Evolutionary conservation across 2,797 vertebrate species (phyloP), one percentile per base, ranked within the genome.

Genomic region (Enteromius radiatus): DNA sequence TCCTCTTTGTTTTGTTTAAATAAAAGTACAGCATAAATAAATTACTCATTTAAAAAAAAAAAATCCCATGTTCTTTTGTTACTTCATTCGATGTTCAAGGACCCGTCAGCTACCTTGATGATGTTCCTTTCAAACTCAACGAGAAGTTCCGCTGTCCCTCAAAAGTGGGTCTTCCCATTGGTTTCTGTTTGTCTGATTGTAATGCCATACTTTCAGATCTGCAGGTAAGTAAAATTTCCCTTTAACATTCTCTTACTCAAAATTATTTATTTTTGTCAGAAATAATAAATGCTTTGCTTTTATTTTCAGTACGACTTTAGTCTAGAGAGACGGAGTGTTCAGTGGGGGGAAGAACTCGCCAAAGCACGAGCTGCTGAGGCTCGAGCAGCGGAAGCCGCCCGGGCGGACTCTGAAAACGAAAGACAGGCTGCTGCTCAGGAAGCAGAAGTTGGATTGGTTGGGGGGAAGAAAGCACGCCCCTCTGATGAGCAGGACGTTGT

Each of bases 101-200:
- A 90, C 96, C 96, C 91, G 95, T 97, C 93, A 98, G 96, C 93
- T 98, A 99, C 90, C 96, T 99, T 90, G 98, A 99, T 91, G 98
- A 97, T 47, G 97, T 99, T 94, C 97, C 98, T 78, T 99, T 99
- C 93, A 99, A 98, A 92, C 95, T 99, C 90, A 98, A 96, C 86
- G 98, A 99, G 82, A 98, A 96, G 88, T 99, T 98, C 91, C 96
- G 93, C 92, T 96, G 93, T 85, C 98, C 98, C 73, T 96, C 96
- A 12, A 99, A 99, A 95, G 97, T 99, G 89, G 98, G 97, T 85
- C 91, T 98, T 31, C 98, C 98, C 68, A 95, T 98, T 82, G 98
- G 97, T 88, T 97, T 99, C 92, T 96, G 94, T 89, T 86, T 97
- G 77, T 93, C 96, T 47, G 96, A 98, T 89, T 96, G 93, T 87